These are phyloP conservation scores for Mermis nigrescens DNA, from an alignment of 2,888 invertebrate species.

Conservation along the genomic window DNA sequence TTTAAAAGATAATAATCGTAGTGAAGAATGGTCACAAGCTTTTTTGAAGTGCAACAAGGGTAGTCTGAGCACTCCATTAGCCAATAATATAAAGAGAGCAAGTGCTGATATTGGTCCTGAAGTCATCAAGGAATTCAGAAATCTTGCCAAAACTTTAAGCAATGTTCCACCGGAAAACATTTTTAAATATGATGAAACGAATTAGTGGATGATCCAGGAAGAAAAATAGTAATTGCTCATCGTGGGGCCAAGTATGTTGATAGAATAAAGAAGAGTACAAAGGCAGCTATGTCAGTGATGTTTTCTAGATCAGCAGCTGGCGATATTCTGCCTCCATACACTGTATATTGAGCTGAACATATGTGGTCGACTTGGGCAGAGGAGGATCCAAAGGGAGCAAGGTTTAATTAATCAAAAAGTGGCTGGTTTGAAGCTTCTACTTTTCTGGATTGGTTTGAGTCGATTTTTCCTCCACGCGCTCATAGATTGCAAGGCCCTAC, in stretches of 20 bases:
- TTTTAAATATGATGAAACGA: constrained; percentile 32
- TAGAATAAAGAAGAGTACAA: constrained; percentile 28
- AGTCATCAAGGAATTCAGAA: constrained; percentile 9
- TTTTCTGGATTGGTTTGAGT: neutral
- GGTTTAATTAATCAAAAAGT: neutral
- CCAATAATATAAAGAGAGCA: constrained; percentile 8
- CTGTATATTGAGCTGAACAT: constrained; percentile 34
- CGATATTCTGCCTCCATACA: constrained; percentile 31
- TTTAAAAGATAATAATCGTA: neutral
- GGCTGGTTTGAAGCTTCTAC: neutral
- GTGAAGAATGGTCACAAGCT: neutral
- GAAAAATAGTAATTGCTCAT: constrained; percentile 21
- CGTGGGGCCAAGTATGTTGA: constrained; percentile 32
- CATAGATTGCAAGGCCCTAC: neutral
- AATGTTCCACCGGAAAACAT: constrained; percentile 18
- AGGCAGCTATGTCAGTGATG: constrained; percentile 31
- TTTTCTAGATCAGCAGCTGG: constrained; percentile 32
- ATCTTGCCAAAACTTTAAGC: constrained; percentile 2
- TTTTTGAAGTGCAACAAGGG: constrained; percentile 11
- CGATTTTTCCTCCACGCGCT: neutral
- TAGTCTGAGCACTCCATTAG: constrained; percentile 4
- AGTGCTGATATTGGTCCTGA: constrained; percentile 9
- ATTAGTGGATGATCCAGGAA: constrained; percentile 30
- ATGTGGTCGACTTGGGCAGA: constrained; percentile 33
- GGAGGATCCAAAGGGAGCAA: constrained; percentile 28